A percentile compares a stretch with the other conserved stretches of the same genome.
Evolutionary conservation across 2,113 vertebrate species (phyloP).

Genomic region (Actinemys pallida): DNA sequence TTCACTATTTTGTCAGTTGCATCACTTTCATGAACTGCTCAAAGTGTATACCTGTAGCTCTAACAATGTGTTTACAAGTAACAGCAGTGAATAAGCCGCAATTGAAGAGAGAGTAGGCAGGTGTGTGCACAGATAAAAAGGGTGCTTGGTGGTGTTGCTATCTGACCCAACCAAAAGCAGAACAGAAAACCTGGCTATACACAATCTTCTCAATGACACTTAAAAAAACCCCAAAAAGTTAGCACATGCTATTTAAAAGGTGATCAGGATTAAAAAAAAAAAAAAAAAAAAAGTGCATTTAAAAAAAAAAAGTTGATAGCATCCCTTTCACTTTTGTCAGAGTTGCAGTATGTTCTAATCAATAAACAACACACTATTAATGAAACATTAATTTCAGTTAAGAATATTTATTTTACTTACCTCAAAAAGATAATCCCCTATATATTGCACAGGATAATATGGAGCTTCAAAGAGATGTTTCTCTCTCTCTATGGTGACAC

Average conservation of each 20-base stretch:
- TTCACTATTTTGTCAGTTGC: not conserved
- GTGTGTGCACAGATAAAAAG: not conserved
- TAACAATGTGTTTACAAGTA: not conserved
- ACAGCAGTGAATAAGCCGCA: not conserved
- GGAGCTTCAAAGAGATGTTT: conserved; percentile 68
- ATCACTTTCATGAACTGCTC: not conserved
- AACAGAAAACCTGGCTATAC: not conserved
- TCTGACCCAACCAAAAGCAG: not conserved
- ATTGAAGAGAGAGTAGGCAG: not conserved
- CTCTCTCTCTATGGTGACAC: conserved; percentile 51
- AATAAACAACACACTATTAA: too few species aligned
- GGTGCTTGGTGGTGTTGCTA: not conserved
- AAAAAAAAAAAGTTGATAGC: not conserved
- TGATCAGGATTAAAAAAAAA: not conserved
- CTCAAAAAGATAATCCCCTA: conserved; percentile 91
- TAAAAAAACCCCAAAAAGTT: not conserved
- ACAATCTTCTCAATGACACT: not conserved
- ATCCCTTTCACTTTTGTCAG: not conserved
- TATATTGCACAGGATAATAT: conserved; percentile 84
- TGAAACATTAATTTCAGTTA: not conserved
- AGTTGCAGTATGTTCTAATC: too few species aligned
- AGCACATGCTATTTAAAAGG: not conserved
- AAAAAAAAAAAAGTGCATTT: not conserved
- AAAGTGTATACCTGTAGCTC: not conserved
- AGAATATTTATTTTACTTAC: conserved; percentile 77